phyloP scores from a whole-genome alignment of 2,113 vertebrate genomes.

The Stercorarius parasiticus region DNA sequence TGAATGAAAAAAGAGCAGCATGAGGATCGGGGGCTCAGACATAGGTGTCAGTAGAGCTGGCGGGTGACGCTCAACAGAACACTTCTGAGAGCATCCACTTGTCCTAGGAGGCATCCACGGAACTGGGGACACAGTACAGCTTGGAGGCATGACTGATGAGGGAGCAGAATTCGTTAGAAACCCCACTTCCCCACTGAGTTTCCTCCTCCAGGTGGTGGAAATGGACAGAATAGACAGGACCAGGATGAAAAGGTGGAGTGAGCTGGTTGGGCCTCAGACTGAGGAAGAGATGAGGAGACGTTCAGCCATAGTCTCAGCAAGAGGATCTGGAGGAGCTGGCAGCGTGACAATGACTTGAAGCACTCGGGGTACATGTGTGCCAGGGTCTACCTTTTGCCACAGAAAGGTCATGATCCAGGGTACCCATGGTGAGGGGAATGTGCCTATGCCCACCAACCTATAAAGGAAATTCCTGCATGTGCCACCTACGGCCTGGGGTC shows the following conservation, averaged over 20 bases:
- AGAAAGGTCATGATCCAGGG: neutral
- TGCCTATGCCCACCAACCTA: neutral
- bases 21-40: neutral
- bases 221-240: neutral
- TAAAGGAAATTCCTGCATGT: neutral
- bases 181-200: fast-evolving
- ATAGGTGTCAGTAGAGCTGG: neutral
- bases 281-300: neutral
- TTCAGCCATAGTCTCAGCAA: neutral
- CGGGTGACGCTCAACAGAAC: neutral
- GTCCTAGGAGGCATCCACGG: neutral
- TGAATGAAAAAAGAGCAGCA: neutral
- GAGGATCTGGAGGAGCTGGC: neutral
- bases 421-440: neutral
- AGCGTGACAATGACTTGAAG: neutral
- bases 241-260: neutral
- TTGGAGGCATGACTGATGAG: neutral
- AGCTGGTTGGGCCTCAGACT: neutral
- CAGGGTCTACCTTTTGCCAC: neutral
- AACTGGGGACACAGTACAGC: neutral
- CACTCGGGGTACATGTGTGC: neutral
- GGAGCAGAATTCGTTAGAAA: neutral
- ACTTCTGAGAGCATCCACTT: neutral
- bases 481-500: fast-evolving
- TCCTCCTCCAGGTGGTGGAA: neutral